phyloP scores from a whole-genome alignment of 2,797 vertebrate species.

The Lateolabrax maculatus region DNA sequence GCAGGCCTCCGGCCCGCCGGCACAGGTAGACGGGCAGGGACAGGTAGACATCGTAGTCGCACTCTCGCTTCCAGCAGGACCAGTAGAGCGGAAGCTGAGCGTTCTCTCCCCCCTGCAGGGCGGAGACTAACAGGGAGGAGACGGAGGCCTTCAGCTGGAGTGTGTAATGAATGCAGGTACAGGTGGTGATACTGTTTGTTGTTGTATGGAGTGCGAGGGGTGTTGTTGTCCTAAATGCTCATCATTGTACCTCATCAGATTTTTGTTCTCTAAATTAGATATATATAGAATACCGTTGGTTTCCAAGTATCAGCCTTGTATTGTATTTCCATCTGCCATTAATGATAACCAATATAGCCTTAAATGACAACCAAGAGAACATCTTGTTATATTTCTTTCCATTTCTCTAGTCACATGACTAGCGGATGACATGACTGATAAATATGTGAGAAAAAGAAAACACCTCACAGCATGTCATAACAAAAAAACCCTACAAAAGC shows the following conservation, averaged over 20 bases:
- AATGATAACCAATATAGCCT: background rate
- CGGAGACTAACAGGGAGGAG: constrained; percentile 85
- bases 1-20: constrained; percentile 88
- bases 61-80: constrained; percentile 90
- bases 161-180: constrained; percentile 46
- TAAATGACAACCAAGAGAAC: background rate
- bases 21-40: constrained; percentile 90
- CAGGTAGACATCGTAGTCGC: constrained; percentile 90
- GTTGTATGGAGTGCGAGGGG: background rate
- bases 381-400: background rate
- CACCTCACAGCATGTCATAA: background rate
- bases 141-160: constrained; percentile 77
- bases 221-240: background rate
- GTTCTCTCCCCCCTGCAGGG: constrained; percentile 87
- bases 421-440: background rate
- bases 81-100: constrained; percentile 89
- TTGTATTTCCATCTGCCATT: background rate
- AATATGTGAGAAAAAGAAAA: background rate
- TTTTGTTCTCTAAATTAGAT: constrained; percentile 3
- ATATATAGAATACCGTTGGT: background rate
- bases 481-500: background rate
- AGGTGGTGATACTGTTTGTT: constrained; percentile 29
- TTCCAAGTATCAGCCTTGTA: background rate
- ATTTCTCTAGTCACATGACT: background rate
- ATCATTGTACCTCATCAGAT: background rate